These are phyloP conservation scores for Falco columbarius DNA, from an alignment of 2,797 vertebrate species.

Conservation along the genomic window DNA sequence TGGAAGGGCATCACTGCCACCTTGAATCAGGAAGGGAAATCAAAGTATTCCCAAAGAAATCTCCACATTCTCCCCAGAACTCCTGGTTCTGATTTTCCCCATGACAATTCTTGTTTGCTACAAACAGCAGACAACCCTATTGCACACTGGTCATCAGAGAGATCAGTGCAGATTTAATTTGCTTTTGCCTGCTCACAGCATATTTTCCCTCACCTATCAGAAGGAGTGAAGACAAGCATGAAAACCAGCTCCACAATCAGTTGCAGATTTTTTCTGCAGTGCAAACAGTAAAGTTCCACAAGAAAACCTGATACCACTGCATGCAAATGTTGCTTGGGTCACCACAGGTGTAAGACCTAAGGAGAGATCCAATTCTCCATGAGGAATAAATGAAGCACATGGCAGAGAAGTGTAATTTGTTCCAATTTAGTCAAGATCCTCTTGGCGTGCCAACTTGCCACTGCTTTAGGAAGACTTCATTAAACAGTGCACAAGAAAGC, in stretches of 20 bases:
- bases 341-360: neutral
- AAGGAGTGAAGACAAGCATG: slow-evolving; percentile 26
- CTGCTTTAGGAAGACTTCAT: neutral
- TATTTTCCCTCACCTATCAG: neutral
- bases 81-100: neutral
- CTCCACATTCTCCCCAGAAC: neutral
- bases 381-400: neutral
- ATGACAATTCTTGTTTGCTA: neutral
- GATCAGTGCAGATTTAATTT: slow-evolving; percentile 27
- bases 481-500: neutral
- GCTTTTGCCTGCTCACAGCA: neutral
- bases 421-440: neutral
- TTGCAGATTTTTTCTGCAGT: neutral
- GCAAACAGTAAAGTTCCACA: neutral
- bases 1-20: neutral
- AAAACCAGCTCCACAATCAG: neutral
- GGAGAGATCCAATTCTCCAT: neutral
- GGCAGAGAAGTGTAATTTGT: neutral
- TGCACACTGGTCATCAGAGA: neutral
- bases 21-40: neutral
- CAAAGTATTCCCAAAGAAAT: neutral
- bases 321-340: neutral
- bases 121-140: neutral
- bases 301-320: neutral
- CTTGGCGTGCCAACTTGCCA: neutral